A percentile compares a stretch with the other conserved stretches of the same genome.
Conservation (phyloP, 2,888 invertebrate genomes). For the Meliscaeva auricollis region DNA sequence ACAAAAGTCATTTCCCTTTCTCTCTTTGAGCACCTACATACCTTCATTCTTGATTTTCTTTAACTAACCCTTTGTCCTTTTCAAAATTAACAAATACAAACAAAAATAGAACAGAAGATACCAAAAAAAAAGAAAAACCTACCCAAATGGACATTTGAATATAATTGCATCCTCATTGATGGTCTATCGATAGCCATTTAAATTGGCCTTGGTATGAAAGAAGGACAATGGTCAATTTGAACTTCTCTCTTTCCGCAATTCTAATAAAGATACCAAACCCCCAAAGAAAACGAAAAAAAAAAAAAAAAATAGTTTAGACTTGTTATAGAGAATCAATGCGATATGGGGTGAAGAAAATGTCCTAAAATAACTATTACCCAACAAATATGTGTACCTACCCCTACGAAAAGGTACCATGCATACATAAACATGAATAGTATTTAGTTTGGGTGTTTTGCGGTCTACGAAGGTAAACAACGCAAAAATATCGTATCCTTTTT, state of each 20-base stretch:
- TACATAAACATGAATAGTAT: not conserved
- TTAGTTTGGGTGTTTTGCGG: conserved; percentile 27
- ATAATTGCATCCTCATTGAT: conserved; percentile 75
- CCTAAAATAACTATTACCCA: conserved; percentile 73
- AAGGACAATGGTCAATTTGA: conserved; percentile 67
- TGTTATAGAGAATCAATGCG: conserved; percentile 42
- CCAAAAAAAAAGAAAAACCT: not conserved
- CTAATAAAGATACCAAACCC: not conserved
- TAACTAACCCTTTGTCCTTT: conserved; percentile 2
- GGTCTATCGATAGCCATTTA: conserved; percentile 66
- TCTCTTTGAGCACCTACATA: too few species aligned
- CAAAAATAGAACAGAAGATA: not conserved
- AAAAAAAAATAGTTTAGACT: conserved; percentile 69
- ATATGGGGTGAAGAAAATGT: conserved; percentile 49
- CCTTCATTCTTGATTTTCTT: too few species aligned
- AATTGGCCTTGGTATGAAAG: conserved; percentile 45
- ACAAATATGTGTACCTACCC: conserved; percentile 28
- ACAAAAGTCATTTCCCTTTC: too few species aligned
- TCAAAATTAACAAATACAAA: conserved; percentile 55
- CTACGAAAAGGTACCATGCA: not conserved
- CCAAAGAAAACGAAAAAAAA: conserved; percentile 47
- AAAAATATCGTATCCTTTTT: conserved; percentile 48
- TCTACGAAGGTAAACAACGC: conserved; percentile 67
- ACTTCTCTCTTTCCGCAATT: not conserved
- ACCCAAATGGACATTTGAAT: conserved; percentile 62